These are phyloP conservation scores for Mystacornis crossleyi DNA, from an alignment of 2,113 vertebrate genomes.

Conservation along the genomic window DNA sequence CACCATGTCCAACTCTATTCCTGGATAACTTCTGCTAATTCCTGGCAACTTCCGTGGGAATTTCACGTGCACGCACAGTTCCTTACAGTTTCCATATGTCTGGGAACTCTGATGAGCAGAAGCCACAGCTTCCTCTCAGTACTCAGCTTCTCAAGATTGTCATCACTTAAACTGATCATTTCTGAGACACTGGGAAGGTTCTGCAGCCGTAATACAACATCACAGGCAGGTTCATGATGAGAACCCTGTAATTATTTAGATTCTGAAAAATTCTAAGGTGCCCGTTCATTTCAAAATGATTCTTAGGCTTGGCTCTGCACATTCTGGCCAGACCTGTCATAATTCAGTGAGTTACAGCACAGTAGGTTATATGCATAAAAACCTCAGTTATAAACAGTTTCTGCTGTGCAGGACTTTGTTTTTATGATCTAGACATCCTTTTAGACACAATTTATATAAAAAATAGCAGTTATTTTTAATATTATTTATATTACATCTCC, in stretches of 20 bases:
- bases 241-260: background rate
- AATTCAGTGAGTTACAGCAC: background rate
- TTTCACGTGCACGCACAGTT: background rate
- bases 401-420: background rate
- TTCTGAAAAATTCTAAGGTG: background rate
- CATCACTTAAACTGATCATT: background rate
- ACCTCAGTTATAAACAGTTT: background rate
- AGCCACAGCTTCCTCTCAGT: background rate
- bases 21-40: background rate
- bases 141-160: background rate
- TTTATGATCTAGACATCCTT: conserved; percentile 4
- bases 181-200: background rate
- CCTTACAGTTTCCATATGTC: background rate
- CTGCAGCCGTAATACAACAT: background rate
- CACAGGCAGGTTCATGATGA: background rate
- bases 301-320: background rate
- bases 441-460: background rate
- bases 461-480: conserved; percentile 1
- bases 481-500: background rate
- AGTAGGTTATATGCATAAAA: background rate
- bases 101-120: background rate
- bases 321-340: background rate
- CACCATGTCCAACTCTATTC: background rate
- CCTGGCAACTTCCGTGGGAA: background rate
- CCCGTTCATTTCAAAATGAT: background rate